phyloP scores from a whole-genome alignment of 2,797 vertebrate species.

The Lateolabrax maculatus region DNA sequence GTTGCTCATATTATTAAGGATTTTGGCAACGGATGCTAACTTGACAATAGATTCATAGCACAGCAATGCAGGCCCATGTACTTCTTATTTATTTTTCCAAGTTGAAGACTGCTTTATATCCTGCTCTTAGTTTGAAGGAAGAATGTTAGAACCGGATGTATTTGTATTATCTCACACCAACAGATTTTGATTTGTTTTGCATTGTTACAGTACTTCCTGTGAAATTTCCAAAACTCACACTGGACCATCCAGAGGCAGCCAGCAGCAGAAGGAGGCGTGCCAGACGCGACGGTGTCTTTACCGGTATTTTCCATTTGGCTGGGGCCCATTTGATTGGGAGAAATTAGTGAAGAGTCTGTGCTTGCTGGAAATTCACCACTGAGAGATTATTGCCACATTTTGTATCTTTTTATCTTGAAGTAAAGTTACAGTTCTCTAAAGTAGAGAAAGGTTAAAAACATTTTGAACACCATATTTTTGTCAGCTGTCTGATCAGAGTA shows the following conservation, averaged over 20 bases:
- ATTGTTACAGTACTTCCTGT: constrained; percentile 47
- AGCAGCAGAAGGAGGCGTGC: constrained; percentile 35
- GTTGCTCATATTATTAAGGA: not conserved
- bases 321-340: no score
- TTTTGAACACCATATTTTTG: no score
- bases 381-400: no score
- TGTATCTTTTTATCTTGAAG: no score
- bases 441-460: no score
- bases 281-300: not conserved
- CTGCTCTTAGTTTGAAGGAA: constrained; percentile 55
- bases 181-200: not conserved
- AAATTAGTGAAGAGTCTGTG: no score
- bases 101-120: not conserved
- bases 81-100: not conserved
- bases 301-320: no score
- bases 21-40: not conserved
- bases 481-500: no score
- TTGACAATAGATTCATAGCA: not conserved
- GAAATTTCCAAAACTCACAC: constrained; percentile 37
- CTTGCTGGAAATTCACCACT: no score
- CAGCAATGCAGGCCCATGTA: not conserved
- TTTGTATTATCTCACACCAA: not conserved
- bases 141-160: constrained; percentile 22
- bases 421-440: no score
- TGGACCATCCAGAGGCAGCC: constrained; percentile 49